Conservation (phyloP, 2,797 vertebrate species). For the Zalophus californianus region DNA sequence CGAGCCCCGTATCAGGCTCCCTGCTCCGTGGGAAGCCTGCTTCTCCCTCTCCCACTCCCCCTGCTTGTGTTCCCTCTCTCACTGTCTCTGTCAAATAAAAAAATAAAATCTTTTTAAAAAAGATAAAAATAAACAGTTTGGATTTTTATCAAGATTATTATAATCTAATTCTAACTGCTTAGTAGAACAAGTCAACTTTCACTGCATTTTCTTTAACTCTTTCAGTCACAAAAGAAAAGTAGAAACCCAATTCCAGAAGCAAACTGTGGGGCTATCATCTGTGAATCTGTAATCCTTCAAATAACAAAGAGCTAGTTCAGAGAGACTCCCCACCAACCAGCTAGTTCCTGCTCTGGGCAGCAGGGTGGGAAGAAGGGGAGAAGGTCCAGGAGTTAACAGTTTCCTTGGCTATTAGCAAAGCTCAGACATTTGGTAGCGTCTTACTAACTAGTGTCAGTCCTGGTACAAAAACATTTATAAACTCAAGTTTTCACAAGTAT, state of each 20-base stretch:
- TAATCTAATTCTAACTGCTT: conserved; percentile 32
- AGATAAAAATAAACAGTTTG: background rate
- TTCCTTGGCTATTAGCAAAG: background rate
- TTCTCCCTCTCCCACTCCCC: too few species aligned
- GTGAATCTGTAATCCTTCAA: conserved; percentile 3
- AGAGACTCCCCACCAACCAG: background rate
- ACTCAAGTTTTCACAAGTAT: conserved; percentile 34
- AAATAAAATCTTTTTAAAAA: too few species aligned
- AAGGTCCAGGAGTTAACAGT: background rate
- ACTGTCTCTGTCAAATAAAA: too few species aligned
- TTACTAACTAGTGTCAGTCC: background rate
- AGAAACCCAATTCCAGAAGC: background rate
- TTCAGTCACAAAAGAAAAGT: conserved; percentile 32
- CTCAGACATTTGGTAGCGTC: background rate
- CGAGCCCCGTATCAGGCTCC: too few species aligned
- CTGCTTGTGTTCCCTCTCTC: too few species aligned
- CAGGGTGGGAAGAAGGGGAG: background rate
- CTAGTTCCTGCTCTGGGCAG: background rate
- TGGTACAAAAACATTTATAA: conserved; percentile 21
- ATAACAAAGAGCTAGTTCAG: background rate
- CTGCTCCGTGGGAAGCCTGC: too few species aligned
- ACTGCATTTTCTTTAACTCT: conserved; percentile 24
- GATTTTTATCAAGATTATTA: conserved; percentile 43
- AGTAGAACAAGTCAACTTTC: background rate
- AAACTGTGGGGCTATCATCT: background rate